Evolutionary conservation across 2,797 vertebrate species (phyloP).

Genomic region (Sebastes nivosus): DNA sequence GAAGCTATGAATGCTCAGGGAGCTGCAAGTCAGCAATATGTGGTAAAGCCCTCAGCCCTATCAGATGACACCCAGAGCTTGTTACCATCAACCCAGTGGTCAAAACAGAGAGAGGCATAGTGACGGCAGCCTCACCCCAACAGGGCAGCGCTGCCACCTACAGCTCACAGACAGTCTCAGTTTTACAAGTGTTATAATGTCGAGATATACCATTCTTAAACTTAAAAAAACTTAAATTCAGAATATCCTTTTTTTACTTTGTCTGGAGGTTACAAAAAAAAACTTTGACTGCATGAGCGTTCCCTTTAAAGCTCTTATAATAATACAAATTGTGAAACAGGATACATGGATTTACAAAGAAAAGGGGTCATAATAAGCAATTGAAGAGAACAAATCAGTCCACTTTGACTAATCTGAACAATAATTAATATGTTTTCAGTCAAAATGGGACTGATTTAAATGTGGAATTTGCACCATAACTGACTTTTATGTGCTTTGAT

Average conservation of each 20-base stretch:
- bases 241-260: background rate
- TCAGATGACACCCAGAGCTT: constrained; percentile 41
- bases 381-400: background rate
- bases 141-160: constrained; percentile 64
- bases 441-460: background rate
- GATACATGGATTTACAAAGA: background rate
- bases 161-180: constrained; percentile 15
- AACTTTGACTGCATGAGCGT: background rate
- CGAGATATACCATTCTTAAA: background rate
- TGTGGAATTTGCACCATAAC: background rate
- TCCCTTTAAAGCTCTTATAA: background rate
- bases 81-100: constrained; percentile 42
- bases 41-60: constrained; percentile 23
- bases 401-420: background rate
- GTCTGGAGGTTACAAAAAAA: background rate
- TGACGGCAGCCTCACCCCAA: background rate
- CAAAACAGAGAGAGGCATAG: constrained; percentile 29
- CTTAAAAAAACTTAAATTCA: background rate
- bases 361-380: background rate
- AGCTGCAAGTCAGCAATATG: constrained; percentile 44
- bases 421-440: background rate
- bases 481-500: background rate
- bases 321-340: background rate
- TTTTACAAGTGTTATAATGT: background rate
- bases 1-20: constrained; percentile 15